phyloP scores from a whole-genome alignment of 2,888 invertebrate genomes.

The Cloeon dipterum region DNA sequence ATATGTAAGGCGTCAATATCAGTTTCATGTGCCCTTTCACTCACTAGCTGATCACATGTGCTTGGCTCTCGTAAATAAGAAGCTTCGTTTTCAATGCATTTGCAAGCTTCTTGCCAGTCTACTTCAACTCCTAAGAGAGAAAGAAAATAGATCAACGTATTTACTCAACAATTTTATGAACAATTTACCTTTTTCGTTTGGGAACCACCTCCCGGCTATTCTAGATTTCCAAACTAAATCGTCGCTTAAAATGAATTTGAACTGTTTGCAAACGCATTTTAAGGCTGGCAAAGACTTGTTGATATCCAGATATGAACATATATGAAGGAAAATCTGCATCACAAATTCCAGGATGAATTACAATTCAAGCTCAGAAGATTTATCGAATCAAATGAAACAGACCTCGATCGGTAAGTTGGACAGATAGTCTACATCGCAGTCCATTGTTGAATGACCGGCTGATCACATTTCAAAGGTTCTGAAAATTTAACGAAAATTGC shows the following conservation, averaged over 20 bases:
- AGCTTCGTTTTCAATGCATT: neutral
- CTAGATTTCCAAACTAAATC: neutral
- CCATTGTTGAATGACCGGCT: too few relatives aligned
- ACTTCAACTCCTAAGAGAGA: neutral
- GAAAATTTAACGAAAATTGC: too few relatives aligned
- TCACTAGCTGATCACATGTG: neutral
- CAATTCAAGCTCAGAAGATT: too few relatives aligned
- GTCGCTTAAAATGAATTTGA: neutral
- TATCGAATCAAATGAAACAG: too few relatives aligned
- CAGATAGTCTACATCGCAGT: too few relatives aligned
- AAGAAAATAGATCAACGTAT: neutral
- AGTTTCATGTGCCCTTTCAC: neutral
- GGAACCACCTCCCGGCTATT: neutral
- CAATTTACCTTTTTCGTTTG: neutral
- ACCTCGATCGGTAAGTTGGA: too few relatives aligned
- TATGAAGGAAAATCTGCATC: neutral
- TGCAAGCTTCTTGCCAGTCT: neutral
- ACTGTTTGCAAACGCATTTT: neutral
- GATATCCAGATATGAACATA: neutral
- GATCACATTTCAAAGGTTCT: too few relatives aligned
- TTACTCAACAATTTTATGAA: neutral
- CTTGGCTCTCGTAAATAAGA: neutral
- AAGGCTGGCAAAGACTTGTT: neutral
- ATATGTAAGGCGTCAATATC: neutral
- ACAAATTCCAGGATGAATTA: too few relatives aligned